phyloP scores from a whole-genome alignment of 2,888 invertebrate genomes.

The Disparrhopalites patrizii region DNA sequence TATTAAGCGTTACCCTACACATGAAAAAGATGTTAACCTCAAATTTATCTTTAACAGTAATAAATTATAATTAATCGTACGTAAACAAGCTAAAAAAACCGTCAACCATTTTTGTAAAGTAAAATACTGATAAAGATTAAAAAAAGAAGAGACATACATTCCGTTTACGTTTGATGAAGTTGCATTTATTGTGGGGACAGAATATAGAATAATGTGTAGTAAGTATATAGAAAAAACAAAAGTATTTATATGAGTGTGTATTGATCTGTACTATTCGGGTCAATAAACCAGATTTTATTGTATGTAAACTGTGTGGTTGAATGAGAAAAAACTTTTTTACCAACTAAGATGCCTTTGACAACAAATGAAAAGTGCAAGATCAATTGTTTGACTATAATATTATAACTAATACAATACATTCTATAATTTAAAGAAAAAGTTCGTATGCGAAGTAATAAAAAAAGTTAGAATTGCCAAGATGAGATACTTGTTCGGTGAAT shows the following conservation, averaged over 20 bases:
- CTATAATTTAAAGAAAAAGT: slow-evolving; percentile 3
- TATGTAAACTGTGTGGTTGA: background rate
- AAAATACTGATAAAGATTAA: too few relatives aligned
- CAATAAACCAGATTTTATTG: slow-evolving; percentile 4
- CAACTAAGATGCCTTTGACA: slow-evolving; percentile 11
- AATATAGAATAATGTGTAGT: too few relatives aligned
- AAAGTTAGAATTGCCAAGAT: background rate
- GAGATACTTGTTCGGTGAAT: background rate
- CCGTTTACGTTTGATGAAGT: background rate
- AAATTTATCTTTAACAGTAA: too few relatives aligned
- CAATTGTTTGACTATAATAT: slow-evolving; percentile 4
- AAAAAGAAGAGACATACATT: too few relatives aligned
- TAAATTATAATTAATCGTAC: too few relatives aligned
- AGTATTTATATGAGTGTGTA: slow-evolving; percentile 1
- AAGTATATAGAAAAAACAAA: background rate
- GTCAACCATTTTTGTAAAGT: background rate
- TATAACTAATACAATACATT: too few relatives aligned
- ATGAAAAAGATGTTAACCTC: too few relatives aligned
- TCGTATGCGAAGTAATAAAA: slow-evolving; percentile 5
- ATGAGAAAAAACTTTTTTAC: slow-evolving; percentile 1
- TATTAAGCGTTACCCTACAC: too few relatives aligned
- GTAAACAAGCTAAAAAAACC: too few relatives aligned
- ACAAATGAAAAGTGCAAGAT: slow-evolving; percentile 8
- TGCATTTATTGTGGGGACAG: slow-evolving; percentile 1
- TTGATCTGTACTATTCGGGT: slow-evolving; percentile 2